These are phyloP conservation scores for Plectus sambesii DNA, from an alignment of 1,140 invertebrate species.

Conservation along the genomic window DNA sequence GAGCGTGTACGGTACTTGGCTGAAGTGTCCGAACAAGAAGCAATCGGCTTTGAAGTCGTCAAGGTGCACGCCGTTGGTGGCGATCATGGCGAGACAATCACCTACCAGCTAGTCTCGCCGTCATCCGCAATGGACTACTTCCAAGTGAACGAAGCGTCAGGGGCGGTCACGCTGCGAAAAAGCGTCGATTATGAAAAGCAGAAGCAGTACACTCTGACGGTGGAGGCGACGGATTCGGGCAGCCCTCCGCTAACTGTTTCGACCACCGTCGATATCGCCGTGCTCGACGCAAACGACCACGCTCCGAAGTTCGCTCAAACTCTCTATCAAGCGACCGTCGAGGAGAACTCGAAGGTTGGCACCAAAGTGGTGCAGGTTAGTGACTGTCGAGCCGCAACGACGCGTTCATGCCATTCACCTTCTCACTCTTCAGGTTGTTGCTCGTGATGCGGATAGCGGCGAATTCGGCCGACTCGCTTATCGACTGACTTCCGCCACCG, in stretches of 20 bases:
- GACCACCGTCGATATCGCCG: slow-evolving; percentile 63
- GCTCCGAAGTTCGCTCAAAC: slow-evolving; percentile 61
- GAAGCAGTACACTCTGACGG: slow-evolving; percentile 62
- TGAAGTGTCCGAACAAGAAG: slow-evolving; percentile 52
- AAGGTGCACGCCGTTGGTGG: slow-evolving; percentile 26
- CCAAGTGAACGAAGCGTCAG: slow-evolving; percentile 64
- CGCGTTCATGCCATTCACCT: slow-evolving; percentile 10
- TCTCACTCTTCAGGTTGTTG: slow-evolving; percentile 21
- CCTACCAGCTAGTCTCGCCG: slow-evolving; percentile 60
- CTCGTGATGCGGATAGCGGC: slow-evolving; percentile 31
- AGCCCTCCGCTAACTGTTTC: slow-evolving; percentile 67
- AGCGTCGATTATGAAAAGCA: slow-evolving; percentile 71
- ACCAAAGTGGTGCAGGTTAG: slow-evolving; percentile 74
- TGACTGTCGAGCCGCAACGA: neutral
- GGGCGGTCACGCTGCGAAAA: slow-evolving; percentile 73
- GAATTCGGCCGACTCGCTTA: slow-evolving; percentile 37
- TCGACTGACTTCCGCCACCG: too few relatives aligned
- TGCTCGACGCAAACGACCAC: slow-evolving; percentile 89
- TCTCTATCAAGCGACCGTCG: slow-evolving; percentile 66
- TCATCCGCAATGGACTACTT: slow-evolving; percentile 15
- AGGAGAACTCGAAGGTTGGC: slow-evolving; percentile 81
- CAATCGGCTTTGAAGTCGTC: slow-evolving; percentile 32
- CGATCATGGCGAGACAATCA: slow-evolving; percentile 56
- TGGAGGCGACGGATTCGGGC: slow-evolving; percentile 76
- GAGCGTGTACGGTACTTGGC: slow-evolving; percentile 76